Evolutionary conservation across 2,113 vertebrate genomes (phyloP), one percentile per base, ranked within the genome.

Genomic region (Echinops telfairi): DNA sequence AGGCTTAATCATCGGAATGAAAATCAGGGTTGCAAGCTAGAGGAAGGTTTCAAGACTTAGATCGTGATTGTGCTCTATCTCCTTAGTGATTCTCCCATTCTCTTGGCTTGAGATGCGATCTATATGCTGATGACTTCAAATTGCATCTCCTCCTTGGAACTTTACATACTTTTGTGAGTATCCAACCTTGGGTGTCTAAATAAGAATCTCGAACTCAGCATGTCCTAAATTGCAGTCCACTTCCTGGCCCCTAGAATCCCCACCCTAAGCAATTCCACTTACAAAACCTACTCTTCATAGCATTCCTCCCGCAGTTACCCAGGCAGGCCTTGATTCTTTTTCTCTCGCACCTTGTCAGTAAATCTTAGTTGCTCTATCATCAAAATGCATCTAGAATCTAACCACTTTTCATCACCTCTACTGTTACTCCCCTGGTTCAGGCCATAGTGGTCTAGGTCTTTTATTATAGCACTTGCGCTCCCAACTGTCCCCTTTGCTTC

Each of bases 81-180:
- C 71, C 38, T 81, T 86, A 64, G 43, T 78, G 58, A 93, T 86
- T 53, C 38, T 80, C 80, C 83, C 25, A 76, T 86, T 91, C 58
- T 94, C 57, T 70, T 38, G 36, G 36, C 62, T 96, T 92, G 66
- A 95, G 89, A 89, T 89, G 43, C 14, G 77, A 0, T 75, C 33
- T 94, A 10, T 75, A 70, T 36, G n/a, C 20, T 87, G 60, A 87
- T 94, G 66, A 80, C 29, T 88, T 7, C 7, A 89, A 36, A 91
- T 78, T 89, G 11, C 86, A 83, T 92, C 43, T 95, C 40, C 40
- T 89, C n/a, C 29, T 15, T 87, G 22, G 15, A 58, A n/a, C 6
- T 12, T 2, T 76, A 29, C 36, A 58, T 66, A 88, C 6, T 92
- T 25, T 29, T 66, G 23, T 94, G 73, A 68, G 58, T 90, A 90